Evolutionary conservation across 1,140 invertebrate genomes (phyloP).

Genomic region (Harpegnathos saltator): DNA sequence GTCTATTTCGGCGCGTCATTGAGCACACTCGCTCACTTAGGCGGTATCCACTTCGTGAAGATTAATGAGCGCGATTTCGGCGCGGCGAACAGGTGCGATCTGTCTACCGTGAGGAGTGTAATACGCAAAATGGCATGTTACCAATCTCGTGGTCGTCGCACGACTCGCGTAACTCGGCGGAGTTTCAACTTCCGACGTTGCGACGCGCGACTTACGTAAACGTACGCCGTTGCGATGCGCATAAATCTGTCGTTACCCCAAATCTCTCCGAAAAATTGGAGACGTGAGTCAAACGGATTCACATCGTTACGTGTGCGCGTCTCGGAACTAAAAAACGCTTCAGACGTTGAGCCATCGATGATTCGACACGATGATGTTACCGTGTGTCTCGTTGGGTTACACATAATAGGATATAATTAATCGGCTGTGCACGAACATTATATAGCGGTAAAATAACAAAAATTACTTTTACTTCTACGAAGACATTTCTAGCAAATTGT

Average conservation of each 20-base stretch:
- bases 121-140: slow-evolving; percentile 22
- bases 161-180: not conserved
- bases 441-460: no score
- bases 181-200: not conserved
- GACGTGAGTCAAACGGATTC: not conserved
- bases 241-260: slow-evolving; percentile 25
- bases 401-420: no score
- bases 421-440: no score
- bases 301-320: not conserved
- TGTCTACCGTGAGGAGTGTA: not conserved
- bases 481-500: no score
- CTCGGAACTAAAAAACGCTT: not conserved
- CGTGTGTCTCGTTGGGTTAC: no score
- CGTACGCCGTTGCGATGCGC: not conserved
- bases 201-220: slow-evolving; percentile 3
- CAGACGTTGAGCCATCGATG: no score
- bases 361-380: no score
- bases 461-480: no score
- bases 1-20: slow-evolving; percentile 18
- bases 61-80: slow-evolving; percentile 35
- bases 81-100: slow-evolving; percentile 39
- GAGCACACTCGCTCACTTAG: not conserved
- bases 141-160: not conserved
- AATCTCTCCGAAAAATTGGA: slow-evolving; percentile 30
- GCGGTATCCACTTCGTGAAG: slow-evolving; percentile 4